Base-by-base conservation (phyloP, 2,888 invertebrate genomes). In the Scaptomyza tumidula region DNA sequence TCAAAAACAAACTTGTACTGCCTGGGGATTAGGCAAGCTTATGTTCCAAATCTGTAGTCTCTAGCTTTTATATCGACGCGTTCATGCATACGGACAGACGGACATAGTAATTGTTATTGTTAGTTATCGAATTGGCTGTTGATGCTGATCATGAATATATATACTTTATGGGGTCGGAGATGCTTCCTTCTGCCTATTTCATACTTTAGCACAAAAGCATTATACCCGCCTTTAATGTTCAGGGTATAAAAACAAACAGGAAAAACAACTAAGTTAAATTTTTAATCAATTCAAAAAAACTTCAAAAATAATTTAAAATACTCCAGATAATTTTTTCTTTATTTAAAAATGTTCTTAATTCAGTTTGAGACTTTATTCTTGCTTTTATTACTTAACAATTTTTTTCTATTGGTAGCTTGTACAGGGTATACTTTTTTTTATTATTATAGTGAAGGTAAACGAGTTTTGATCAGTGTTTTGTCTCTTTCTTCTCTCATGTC, bases 401-500 rank as follows among this genome's bases (percentile, higher is more conserved):
- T n/a, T n/a, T n/a, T n/a, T n/a, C n/a, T n/a, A n/a, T n/a, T 7
- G 10, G 24, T 49, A 49, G 16, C 19, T 24, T 24, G 44, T 35
- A 24, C 33, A 16, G 50, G 35, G 50, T 35, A 37, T 6, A 37
- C 37, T 41, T 35, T 41, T 35, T 41, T 10, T 41, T 41, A 9
- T 39, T 39, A 16, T 41, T 41, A 27, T 39, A 39, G 24, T 39
- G 52, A 52, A 52, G 52, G 52, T 27, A 52, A 52, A 52, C 52
- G 24, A 27, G 52, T 52, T 52, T 52, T 14, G 14, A 14, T 1
- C 52, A 10, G 41, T 16, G 4, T 16, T 14, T 37, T 37, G 27
- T 27, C 50, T 50, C 49, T 19, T 2, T 37, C n/a, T 6, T 37
- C 6, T 14, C n/a, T 37, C 9, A 13, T 50, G 35, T 19, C 50